Base-by-base conservation (phyloP, 2,113 vertebrate species). In the Brevimyrus niger region DNA sequence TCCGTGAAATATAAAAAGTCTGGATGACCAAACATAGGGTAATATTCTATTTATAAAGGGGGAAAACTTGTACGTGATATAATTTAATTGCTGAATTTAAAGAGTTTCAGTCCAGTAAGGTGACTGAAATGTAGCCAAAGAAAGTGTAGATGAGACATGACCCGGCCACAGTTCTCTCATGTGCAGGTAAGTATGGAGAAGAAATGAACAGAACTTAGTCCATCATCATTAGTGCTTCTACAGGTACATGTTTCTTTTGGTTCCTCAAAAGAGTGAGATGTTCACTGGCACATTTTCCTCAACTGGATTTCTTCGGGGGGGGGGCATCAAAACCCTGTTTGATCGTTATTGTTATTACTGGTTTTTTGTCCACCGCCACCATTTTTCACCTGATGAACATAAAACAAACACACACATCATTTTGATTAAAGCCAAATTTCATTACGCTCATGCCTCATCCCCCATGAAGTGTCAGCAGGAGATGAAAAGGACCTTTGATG, bases 401-500 rank as follows among this genome's bases (percentile, higher is more conserved):
- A 51, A 89, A 87, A 61, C 65, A 73, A 55, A 89, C 7, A n/a
- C 51, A 13, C 4, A 27, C 44, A 69, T 88, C 38, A 42, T 90
- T 91, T 89, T 89, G 89, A 90, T 90, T 90, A 90, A 90, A 90
- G 90, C 89, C 90, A 87, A 58, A 88, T 91, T 90, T 65, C 73
- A 88, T 90, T 90, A 87, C 53, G 51, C 42, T 11, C 82, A 80
- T 38, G 73, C 88, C 65, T 69, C 53, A 84, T 42, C 46, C 51
- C 53, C 90, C 86, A 83, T 89, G 82, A 89, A 91, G 91, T 90
- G 90, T 91, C 83, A 89, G 91, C 50, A 89, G 27, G 51, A 91
- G 92, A 92, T 91, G 89, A 91, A 91, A 91, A 89, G 91, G 87
- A 46, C 82, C 90, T 92, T 91, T 92, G 92, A 92, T 91, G 92